Base-by-base conservation (phyloP, 2,888 invertebrate species). In the Disparrhopalites patrizii region DNA sequence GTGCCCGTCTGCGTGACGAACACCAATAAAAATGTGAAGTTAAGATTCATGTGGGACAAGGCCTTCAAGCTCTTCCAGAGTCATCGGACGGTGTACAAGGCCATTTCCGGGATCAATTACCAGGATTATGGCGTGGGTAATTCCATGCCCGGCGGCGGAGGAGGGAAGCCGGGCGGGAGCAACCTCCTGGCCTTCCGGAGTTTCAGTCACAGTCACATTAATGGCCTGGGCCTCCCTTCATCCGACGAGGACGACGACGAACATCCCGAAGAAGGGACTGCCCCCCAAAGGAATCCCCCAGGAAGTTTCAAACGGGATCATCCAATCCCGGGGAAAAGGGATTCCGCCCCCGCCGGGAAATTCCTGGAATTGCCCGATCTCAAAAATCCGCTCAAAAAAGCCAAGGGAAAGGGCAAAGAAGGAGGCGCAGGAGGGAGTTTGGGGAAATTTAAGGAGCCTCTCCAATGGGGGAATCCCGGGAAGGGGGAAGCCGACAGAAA, bases 41-140 rank as follows among this genome's bases (percentile, higher is more conserved):
- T 75, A 33, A 55, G 73, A 31, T 75, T 75, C 63, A 70, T 75
- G 25, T 75, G 75, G 75, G 73, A 75, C 68, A 73, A 74, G 58
- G 75, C 75, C 3, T 75, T 75, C 64, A 74, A 74, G 63, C 58
- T 75, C 30, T 75, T 75, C 56, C 70, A 73, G 43, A 70, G 73
- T 5, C 70, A 73, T 47, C 66, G 72, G 5, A 71, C 73, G 1
- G 73, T 75, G 27, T 75, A 75, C 66, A 63, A 70, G 56, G 75
- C 73, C 3, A 68, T 72, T 40, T 74, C 75, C 36, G 75, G 75
- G 55, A 70, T 75, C n/a, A 73, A 74, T 65, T 74, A 71, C 30
- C 72, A 75, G 57, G 75, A 72, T 58, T 73, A 70, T 55, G 70
- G 70, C 15, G 40, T 20, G 15, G 62, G 36, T 27, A 51, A 50